Conservation (phyloP, 2,113 vertebrate species). For the Proterorhinus semilunaris region DNA sequence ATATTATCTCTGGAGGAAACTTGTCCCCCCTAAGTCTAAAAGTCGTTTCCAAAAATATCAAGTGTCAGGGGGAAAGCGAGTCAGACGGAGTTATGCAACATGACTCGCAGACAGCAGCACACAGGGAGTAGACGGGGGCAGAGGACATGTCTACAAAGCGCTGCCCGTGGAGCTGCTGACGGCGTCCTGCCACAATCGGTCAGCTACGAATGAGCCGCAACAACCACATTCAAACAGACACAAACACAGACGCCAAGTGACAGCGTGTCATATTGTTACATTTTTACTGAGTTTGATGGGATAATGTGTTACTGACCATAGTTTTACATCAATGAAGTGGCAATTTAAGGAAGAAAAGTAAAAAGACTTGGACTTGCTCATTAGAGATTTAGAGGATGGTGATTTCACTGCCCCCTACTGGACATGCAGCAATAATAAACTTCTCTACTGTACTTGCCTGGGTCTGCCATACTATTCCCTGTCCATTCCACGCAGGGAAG, state of each 20-base stretch:
- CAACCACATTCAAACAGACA: slow-evolving; percentile 16
- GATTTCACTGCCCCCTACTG: slow-evolving; percentile 59
- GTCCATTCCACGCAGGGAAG: too few species aligned
- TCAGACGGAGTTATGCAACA: slow-evolving; percentile 53
- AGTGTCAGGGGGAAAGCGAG: slow-evolving; percentile 12
- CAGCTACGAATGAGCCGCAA: slow-evolving; percentile 33
- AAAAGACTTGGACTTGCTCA: too few species aligned
- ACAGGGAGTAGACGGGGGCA: slow-evolving; percentile 39
- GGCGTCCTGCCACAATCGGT: slow-evolving; percentile 51
- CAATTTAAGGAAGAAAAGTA: too few species aligned
- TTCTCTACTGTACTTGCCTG: too few species aligned
- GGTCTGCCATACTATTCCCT: too few species aligned
- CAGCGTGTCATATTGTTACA: too few species aligned
- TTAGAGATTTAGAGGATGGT: slow-evolving; percentile 7
- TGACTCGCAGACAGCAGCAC: slow-evolving; percentile 36
- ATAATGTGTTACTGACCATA: too few species aligned
- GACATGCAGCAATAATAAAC: slow-evolving; percentile 17
- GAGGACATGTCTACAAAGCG: slow-evolving; percentile 48
- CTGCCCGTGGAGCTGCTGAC: slow-evolving; percentile 44
- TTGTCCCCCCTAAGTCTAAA: not conserved
- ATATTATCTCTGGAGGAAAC: not conserved
- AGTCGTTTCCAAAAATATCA: not conserved
- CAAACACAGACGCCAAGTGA: slow-evolving; percentile 20
- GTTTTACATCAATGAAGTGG: too few species aligned
- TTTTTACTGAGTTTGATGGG: too few species aligned